These are phyloP conservation scores for Mionectes macconnelli DNA, from an alignment of 2,113 vertebrate species.

Conservation along the genomic window DNA sequence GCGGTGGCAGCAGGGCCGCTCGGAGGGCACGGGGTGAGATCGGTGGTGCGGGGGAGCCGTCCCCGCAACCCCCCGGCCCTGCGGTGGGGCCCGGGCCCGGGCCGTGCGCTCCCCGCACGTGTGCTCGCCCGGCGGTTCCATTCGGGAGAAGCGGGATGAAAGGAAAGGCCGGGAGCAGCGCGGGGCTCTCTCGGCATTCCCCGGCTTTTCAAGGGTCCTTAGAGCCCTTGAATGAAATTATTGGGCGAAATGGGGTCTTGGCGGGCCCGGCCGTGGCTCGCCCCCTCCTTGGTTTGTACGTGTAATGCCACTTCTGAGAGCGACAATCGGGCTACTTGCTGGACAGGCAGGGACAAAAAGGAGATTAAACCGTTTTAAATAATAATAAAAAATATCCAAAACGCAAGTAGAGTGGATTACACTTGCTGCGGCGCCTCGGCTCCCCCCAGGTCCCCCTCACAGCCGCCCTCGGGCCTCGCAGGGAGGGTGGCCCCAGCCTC, in stretches of 20 bases:
- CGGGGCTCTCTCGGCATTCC: slow-evolving; percentile 54
- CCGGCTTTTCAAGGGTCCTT: slow-evolving; percentile 73
- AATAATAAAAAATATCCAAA: slow-evolving; percentile 56
- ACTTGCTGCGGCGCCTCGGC: not conserved
- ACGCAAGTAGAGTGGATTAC: slow-evolving; percentile 60
- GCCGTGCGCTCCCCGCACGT: not conserved
- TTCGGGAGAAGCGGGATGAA: slow-evolving; percentile 50
- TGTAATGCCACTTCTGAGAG: slow-evolving; percentile 76
- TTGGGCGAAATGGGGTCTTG: slow-evolving; percentile 74
- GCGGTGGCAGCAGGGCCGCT: not conserved
- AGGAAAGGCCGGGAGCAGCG: slow-evolving; percentile 24
- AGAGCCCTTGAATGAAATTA: slow-evolving; percentile 77
- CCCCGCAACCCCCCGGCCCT: not conserved
- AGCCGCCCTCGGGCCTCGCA: not conserved
- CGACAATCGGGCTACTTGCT: slow-evolving; percentile 70
- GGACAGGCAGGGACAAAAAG: slow-evolving; percentile 71
- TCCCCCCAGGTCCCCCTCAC: not conserved
- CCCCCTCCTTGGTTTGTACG: slow-evolving; percentile 60
- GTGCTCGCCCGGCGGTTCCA: slow-evolving; percentile 23
- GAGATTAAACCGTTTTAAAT: slow-evolving; percentile 74
- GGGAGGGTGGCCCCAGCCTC: not conserved
- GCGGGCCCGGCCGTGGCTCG: slow-evolving; percentile 53
- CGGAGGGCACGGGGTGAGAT: not conserved
- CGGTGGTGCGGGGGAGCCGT: not conserved
- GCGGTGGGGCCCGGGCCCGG: not conserved